Percentiles rank a stretch among this genome's conserved stretches.
Conservation (phyloP, 2,113 vertebrate genomes). For the Nanorana parkeri region DNA sequence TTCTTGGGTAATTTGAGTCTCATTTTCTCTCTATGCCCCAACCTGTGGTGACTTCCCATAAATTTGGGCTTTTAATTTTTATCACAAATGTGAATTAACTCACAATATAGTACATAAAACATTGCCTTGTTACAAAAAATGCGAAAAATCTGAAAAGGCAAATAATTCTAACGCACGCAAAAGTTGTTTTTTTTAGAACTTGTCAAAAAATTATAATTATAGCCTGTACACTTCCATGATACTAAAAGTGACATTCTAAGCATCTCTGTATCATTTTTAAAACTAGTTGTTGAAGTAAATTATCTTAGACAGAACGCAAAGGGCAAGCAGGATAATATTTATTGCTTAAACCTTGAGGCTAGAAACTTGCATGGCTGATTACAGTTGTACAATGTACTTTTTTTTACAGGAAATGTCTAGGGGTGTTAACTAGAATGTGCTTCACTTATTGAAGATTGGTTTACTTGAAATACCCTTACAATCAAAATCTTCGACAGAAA, state of each 20-base stretch:
- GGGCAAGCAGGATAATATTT: conserved; percentile 32
- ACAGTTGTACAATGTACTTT: neutral
- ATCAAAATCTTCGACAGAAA: too few species aligned
- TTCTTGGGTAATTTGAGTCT: too few species aligned
- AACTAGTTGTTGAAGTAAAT: conserved; percentile 40
- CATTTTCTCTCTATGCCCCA: too few species aligned
- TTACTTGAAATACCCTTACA: too few species aligned
- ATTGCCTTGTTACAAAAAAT: neutral
- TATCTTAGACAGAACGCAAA: conserved; percentile 37
- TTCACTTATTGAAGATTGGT: neutral
- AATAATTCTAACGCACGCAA: neutral
- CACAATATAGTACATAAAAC: neutral
- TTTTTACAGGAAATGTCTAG: neutral
- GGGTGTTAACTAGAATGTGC: neutral
- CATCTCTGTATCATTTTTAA: conserved; percentile 31
- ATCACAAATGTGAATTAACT: neutral
- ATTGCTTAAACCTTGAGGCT: conserved; percentile 10
- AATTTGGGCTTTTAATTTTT: neutral
- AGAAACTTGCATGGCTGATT: conserved; percentile 11
- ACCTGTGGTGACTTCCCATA: too few species aligned
- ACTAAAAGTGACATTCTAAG: conserved; percentile 27
- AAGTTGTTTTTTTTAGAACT: neutral
- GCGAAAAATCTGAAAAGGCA: neutral
- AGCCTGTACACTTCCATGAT: neutral
- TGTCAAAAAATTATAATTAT: conserved; percentile 46